phyloP scores from a whole-genome alignment of 2,113 vertebrate species.

The Eudyptes chrysolophus region DNA sequence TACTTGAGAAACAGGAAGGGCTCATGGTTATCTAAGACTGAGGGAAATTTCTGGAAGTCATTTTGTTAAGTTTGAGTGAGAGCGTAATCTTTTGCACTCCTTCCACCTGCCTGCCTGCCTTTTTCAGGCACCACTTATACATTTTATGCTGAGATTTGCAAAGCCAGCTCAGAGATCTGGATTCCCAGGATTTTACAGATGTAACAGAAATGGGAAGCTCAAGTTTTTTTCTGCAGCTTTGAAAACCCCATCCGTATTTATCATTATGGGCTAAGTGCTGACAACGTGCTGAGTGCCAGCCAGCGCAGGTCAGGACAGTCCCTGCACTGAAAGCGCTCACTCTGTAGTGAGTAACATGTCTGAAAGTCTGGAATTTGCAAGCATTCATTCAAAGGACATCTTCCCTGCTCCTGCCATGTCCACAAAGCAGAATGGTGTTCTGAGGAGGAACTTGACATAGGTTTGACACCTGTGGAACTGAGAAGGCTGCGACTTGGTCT shows the following conservation, averaged over 20 bases:
- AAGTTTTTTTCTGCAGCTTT: background rate
- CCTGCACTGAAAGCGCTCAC: background rate
- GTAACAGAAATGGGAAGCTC: background rate
- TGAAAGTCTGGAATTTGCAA: background rate
- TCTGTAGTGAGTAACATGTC: background rate
- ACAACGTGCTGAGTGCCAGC: background rate
- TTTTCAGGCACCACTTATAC: background rate
- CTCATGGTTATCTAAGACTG: background rate
- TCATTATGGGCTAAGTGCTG: background rate
- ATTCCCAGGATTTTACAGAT: background rate
- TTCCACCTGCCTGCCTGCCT: background rate
- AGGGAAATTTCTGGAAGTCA: background rate
- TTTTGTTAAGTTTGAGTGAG: background rate
- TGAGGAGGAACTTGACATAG: background rate
- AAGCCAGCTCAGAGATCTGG: background rate
- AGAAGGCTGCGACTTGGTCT: background rate
- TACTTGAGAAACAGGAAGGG: background rate
- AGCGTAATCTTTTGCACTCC: background rate
- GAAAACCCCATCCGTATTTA: background rate
- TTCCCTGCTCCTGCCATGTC: background rate
- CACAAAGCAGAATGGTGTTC: background rate
- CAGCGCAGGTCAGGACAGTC: background rate
- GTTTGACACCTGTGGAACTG: background rate
- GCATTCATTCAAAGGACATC: background rate
- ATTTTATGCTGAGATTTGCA: background rate